A percentile compares a stretch with the other conserved stretches of the same genome.
These are phyloP conservation scores for Anguilla anguilla DNA, from an alignment of 2,797 vertebrate genomes.

Conservation along the genomic window DNA sequence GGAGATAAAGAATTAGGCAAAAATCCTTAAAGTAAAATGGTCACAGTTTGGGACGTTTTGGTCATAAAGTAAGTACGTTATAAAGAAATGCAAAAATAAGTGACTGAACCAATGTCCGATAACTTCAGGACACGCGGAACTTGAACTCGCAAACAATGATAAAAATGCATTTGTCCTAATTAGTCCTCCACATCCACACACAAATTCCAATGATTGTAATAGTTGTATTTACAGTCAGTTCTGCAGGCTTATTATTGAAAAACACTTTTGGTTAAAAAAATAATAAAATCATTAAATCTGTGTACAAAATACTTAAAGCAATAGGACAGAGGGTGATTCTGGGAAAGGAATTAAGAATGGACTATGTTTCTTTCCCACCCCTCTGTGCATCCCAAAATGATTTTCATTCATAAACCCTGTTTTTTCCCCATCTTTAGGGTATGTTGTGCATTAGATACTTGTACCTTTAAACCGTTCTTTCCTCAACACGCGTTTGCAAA, in stretches of 20 bases:
- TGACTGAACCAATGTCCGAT: constrained; percentile 79
- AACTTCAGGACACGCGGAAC: constrained; percentile 83
- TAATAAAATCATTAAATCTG: constrained; percentile 42
- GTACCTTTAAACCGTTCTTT: constrained; percentile 2
- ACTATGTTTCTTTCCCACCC: background rate
- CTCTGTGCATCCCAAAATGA: background rate
- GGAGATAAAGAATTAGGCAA: constrained; percentile 69
- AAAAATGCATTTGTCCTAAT: constrained; percentile 76
- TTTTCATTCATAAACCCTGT: constrained; percentile 67
- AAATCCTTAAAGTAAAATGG: constrained; percentile 79
- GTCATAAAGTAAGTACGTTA: constrained; percentile 71
- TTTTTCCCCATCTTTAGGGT: constrained; percentile 52
- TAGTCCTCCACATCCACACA: constrained; percentile 36
- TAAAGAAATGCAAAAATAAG: constrained; percentile 73
- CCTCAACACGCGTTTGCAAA: background rate
- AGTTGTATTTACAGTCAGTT: constrained; percentile 73
- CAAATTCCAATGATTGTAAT: constrained; percentile 79
- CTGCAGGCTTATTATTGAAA: constrained; percentile 71
- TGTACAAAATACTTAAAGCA: constrained; percentile 44
- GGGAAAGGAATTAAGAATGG: background rate
- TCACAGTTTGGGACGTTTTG: constrained; percentile 82
- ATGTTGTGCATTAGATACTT: background rate
- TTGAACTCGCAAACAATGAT: constrained; percentile 80
- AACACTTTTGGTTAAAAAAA: constrained; percentile 69
- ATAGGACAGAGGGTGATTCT: constrained; percentile 19